Evolutionary conservation across 2,797 vertebrate genomes (phyloP).

Genomic region (Chelidonichthys spinosus): DNA sequence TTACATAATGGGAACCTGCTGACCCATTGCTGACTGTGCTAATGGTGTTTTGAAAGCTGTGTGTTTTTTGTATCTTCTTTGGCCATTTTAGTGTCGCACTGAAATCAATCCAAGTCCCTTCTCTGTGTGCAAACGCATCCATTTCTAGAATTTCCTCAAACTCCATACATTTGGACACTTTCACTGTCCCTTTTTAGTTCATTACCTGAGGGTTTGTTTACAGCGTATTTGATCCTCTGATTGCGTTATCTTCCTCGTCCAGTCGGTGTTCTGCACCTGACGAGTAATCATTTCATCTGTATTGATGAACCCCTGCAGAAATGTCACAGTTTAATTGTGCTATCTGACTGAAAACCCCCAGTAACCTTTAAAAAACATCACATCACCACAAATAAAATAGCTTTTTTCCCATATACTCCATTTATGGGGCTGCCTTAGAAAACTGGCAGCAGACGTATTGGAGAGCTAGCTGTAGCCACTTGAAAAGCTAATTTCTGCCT

Average conservation of each 20-base stretch:
- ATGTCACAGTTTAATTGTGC: conserved; percentile 13
- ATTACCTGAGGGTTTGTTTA: not conserved
- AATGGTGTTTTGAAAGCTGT: conserved; percentile 13
- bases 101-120: not conserved
- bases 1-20: conserved; percentile 26
- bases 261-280: conserved; percentile 2
- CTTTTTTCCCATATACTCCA: not conserved
- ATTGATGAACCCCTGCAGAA: conserved; percentile 20
- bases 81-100: not conserved
- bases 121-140: not conserved
- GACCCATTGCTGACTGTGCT: conserved; percentile 11
- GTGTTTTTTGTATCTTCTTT: conserved; percentile 1
- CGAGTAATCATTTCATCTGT: conserved; percentile 24
- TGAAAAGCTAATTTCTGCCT: conserved; percentile 48
- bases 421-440: not conserved
- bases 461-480: conserved; percentile 26
- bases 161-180: not conserved
- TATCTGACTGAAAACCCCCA: not conserved
- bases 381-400: not conserved
- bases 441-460: conserved; percentile 1
- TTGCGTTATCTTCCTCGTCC: not conserved
- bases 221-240: not conserved
- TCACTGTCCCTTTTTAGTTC: not conserved
- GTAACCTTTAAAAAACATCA: not conserved
- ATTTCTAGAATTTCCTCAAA: not conserved